These are phyloP conservation scores for Hoplodrina blanda DNA, from an alignment of 2,888 invertebrate genomes.

Conservation along the genomic window DNA sequence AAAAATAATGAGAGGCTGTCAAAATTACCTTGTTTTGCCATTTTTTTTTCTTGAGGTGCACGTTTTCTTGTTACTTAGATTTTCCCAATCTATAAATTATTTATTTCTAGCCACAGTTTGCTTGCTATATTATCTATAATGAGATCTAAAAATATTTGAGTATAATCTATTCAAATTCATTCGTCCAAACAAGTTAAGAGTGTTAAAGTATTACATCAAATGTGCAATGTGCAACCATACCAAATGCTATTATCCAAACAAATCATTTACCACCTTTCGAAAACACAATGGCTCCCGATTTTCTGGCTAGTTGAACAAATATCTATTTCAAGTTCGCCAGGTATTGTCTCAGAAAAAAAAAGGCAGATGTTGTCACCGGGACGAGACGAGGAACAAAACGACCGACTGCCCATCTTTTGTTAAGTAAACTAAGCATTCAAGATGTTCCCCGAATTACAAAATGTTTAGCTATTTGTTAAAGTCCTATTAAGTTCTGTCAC, in stretches of 20 bases:
- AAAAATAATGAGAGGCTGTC: too few relatives aligned
- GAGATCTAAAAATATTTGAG: slow-evolving; percentile 5
- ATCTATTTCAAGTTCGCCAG: slow-evolving; percentile 84
- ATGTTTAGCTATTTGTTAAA: slow-evolving; percentile 90
- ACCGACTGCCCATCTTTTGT: slow-evolving; percentile 83
- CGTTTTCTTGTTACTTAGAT: not conserved
- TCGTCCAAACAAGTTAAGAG: slow-evolving; percentile 20
- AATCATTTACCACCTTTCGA: slow-evolving; percentile 79
- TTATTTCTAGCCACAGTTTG: slow-evolving; percentile 2
- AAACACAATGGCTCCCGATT: slow-evolving; percentile 86
- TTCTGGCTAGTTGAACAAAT: slow-evolving; percentile 90
- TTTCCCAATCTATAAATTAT: not conserved
- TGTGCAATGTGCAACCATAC: slow-evolving; percentile 73
- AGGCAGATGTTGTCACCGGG: slow-evolving; percentile 86
- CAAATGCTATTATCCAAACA: slow-evolving; percentile 76
- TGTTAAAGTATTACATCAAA: slow-evolving; percentile 71
- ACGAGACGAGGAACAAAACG: slow-evolving; percentile 80
- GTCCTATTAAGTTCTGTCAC: slow-evolving; percentile 89
- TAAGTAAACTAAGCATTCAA: slow-evolving; percentile 86
- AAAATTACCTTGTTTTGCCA: too few relatives aligned
- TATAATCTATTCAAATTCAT: not conserved
- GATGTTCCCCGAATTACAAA: slow-evolving; percentile 89
- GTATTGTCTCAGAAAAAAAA: slow-evolving; percentile 81
- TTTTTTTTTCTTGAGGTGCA: too few relatives aligned
- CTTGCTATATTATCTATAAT: slow-evolving; percentile 28